Conservation (phyloP, 1,140 invertebrate genomes). For the Medauroidea extradentata region DNA sequence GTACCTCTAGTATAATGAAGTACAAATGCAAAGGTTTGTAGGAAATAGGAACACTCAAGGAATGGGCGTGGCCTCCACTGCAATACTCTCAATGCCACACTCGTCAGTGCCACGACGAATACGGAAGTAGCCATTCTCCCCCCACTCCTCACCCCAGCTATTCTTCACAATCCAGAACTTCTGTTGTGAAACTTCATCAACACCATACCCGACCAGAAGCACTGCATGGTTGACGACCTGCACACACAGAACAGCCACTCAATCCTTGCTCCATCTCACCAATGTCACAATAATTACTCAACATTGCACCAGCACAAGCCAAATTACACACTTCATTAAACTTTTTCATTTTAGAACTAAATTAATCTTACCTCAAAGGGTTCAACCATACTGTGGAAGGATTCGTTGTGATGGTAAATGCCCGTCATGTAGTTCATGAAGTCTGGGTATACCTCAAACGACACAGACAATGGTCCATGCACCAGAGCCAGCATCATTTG, state of each 20-base stretch:
- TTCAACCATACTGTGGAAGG: constrained; percentile 36
- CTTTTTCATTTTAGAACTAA: too few relatives aligned
- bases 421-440: constrained; percentile 47
- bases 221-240: constrained; percentile 48
- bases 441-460: constrained; percentile 48
- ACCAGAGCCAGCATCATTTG: constrained; percentile 47
- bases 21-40: too few relatives aligned
- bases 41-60: too few relatives aligned
- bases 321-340: too few relatives aligned
- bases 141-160: constrained; percentile 54
- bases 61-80: constrained; percentile 31
- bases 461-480: constrained; percentile 49
- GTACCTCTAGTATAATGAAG: too few relatives aligned
- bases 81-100: constrained; percentile 43
- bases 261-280: too few relatives aligned
- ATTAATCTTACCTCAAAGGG: too few relatives aligned
- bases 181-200: constrained; percentile 32
- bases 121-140: constrained; percentile 49
- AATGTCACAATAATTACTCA: too few relatives aligned
- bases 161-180: constrained; percentile 48
- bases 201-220: constrained; percentile 50
- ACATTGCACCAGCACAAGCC: too few relatives aligned
- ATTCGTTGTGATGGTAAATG: constrained; percentile 37
- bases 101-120: constrained; percentile 51
- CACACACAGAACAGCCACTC: neutral